phyloP scores from a whole-genome alignment of 2,113 vertebrate species.

The Natator depressus region DNA sequence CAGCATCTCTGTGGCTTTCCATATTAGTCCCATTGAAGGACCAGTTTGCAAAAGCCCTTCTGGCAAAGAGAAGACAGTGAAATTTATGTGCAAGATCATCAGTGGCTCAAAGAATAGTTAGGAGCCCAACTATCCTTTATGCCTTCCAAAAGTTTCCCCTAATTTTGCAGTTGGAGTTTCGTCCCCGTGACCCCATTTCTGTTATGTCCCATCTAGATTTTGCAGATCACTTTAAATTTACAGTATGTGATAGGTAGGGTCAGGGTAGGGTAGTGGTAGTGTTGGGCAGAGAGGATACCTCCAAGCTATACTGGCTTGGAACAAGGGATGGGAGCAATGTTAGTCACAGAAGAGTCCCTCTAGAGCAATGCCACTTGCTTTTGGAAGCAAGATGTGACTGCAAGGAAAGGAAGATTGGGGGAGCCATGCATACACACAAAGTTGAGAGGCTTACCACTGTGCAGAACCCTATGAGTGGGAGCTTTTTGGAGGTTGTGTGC shows the following conservation, averaged over 20 bases:
- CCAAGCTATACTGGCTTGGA: not conserved
- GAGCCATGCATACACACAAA: not conserved
- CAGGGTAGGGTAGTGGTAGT: not conserved
- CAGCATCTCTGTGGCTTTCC: not conserved
- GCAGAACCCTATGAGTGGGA: not conserved
- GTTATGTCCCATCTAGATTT: not conserved
- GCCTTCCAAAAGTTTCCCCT: fast-evolving
- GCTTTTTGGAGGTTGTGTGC: not conserved
- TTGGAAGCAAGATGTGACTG: not conserved
- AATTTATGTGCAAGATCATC: not conserved
- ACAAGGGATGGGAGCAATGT: fast-evolving
- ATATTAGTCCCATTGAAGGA: not conserved
- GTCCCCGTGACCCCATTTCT: not conserved
- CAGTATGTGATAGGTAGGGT: not conserved
- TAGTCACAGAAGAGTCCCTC: not conserved
- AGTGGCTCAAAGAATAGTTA: not conserved
- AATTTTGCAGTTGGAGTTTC: not conserved
- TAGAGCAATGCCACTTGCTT: not conserved
- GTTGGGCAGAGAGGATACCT: not conserved
- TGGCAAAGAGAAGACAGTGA: fast-evolving
- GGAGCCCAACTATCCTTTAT: not conserved
- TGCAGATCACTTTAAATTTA: not conserved
- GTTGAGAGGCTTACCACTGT: not conserved
- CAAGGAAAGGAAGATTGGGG: not conserved
- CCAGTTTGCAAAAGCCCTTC: not conserved